Base-by-base conservation (phyloP, 2,113 vertebrate genomes). In the Rissa tridactyla region DNA sequence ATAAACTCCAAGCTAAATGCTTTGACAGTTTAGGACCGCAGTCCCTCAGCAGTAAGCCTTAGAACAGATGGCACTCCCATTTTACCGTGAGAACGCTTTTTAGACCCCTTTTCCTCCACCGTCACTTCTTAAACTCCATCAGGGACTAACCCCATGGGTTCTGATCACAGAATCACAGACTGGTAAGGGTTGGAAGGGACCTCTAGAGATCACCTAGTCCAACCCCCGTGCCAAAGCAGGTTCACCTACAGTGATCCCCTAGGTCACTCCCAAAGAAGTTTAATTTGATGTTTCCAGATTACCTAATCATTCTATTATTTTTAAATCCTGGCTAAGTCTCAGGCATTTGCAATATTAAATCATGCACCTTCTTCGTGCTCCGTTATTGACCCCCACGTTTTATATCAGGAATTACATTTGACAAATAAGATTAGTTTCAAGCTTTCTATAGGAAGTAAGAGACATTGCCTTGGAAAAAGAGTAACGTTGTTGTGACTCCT, bases 341-440 rank as follows among this genome's bases (percentile, higher is more conserved):
- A 57, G 71, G 54, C 36, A 22, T 34, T 54, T 36, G 17, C 29
- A 46, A 23, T 26, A 55, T 27, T 58, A 34, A 58, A 82, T 16
- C 69, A 72, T 7, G 29, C 10, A 40, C 54, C 25, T 49, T 36
- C n/a, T 42, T 57, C 36, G 20, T 2, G 2, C 9, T 46, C 22
- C 18, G 1, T 30, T 54, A 42, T 8, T 1, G 3, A 61, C 7
- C 7, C 4, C 11, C 7, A 40, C 1, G 5, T 32, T 73, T 73
- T 16, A 49, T 25, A 73, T 10, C 17, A n/a, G 40, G 36, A 84
- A 44, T 75, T 21, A 13, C 5, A 38, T 40, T 21, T 26, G 46
- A 14, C 12, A 58, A 40, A 42, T 30, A 40, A 54, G 3, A 23
- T 30, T 5, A 5, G 8, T 66, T 60, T 64, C 21, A n/a, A 68